Conservation (phyloP, 2,888 invertebrate genomes). For the Epirrita christyi region DNA sequence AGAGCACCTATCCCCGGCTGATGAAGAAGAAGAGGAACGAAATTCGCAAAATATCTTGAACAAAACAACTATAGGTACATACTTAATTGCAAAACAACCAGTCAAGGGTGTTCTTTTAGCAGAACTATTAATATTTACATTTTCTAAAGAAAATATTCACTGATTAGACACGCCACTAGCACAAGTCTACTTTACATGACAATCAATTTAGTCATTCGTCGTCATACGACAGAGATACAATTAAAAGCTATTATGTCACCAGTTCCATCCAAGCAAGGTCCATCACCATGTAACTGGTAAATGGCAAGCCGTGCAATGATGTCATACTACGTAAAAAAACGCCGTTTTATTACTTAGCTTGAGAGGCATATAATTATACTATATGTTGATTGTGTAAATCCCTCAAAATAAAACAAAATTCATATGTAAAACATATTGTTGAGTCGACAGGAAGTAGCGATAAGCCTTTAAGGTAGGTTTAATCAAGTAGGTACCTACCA, state of each 20-base stretch:
- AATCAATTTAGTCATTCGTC: slow-evolving; percentile 26
- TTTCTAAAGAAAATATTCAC: neutral
- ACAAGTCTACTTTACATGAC: slow-evolving; percentile 25
- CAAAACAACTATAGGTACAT: no score
- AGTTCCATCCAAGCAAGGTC: slow-evolving; percentile 53
- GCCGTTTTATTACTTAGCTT: slow-evolving; percentile 15
- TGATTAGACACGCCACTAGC: neutral
- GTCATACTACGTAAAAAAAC: slow-evolving; percentile 45
- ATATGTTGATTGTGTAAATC: no score
- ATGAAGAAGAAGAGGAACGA: no score
- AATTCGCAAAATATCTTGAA: neutral
- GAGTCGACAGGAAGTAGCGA: no score
- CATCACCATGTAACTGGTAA: slow-evolving; percentile 47
- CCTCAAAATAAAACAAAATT: no score
- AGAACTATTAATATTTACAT: no score
- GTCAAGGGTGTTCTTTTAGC: neutral
- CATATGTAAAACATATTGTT: no score
- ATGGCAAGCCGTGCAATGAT: slow-evolving; percentile 53
- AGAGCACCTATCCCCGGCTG: no score
- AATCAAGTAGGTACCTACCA: no score
- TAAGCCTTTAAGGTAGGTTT: no score
- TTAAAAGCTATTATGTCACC: slow-evolving; percentile 46
- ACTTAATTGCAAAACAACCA: neutral
- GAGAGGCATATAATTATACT: slow-evolving; percentile 13
- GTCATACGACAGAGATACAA: slow-evolving; percentile 36